Evolutionary conservation across 2,113 vertebrate genomes (phyloP), one percentile per base, ranked within the genome.

Genomic region (Alectura lathami): DNA sequence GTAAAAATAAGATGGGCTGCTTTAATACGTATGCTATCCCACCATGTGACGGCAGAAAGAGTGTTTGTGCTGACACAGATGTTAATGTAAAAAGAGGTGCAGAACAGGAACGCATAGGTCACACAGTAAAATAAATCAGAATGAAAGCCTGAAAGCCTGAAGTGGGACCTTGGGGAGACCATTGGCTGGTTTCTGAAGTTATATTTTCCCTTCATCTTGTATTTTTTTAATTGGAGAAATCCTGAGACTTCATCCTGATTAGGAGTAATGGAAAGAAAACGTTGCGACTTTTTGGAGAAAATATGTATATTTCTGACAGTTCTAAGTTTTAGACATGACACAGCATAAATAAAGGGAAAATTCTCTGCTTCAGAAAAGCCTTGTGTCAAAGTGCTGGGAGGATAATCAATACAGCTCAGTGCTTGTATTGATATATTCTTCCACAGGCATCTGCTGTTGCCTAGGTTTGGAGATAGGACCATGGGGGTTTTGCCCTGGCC

Each of bases 401-500:
- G 11, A 6, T 43, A 4, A 47, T 42, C 11, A 40, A 1, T 30
- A 56, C 20, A 45, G 13, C 34, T 73, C 51, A 29, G 18, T 1
- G 0, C 13, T 87, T 59, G 17, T 2, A 1, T 74, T 54, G 67
- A 10, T 54, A 9, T 45, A 3, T 40, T 66, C 56, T 83, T 73
- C 50, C 30, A 4, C 1, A 27, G 30, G 17, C 8, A 17, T n/a
- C 29, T 56, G 24, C 18, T 69, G 8, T 36, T 75, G 42, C 4
- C 6, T 7, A 29, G 8, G 42, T 70, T 45, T 56, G n/a, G 26
- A 51, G 36, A 48, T 23, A 67, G 51, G 29, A 67, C 34, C 4
- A 2, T 0, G 3, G 8, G 26, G 2, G 5, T 6, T 23, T n/a
- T 66, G 40, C 11, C 7, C 24, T 76, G 9, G 17, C 34, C 30